These are phyloP conservation scores for Mermis nigrescens DNA, from an alignment of 2,888 invertebrate genomes.

Conservation along the genomic window DNA sequence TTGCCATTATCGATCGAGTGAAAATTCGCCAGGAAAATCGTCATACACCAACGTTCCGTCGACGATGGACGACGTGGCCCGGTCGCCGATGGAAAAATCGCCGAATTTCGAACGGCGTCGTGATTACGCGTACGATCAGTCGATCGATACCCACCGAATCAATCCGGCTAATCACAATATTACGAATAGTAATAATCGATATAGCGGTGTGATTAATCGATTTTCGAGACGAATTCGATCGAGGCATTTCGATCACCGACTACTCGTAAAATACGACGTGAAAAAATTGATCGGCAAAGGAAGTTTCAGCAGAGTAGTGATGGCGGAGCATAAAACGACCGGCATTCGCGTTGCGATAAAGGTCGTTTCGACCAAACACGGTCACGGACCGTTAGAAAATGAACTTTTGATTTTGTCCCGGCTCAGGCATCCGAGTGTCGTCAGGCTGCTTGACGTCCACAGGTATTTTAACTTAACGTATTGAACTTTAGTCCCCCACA, in stretches of 20 bases:
- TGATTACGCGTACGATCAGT: too few relatives aligned
- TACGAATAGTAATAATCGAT: too few relatives aligned
- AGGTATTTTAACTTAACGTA: too few relatives aligned
- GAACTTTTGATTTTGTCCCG: slow-evolving; percentile 38
- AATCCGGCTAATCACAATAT: too few relatives aligned
- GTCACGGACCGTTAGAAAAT: slow-evolving; percentile 37
- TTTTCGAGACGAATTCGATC: background rate
- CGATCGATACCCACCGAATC: too few relatives aligned
- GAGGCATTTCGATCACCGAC: slow-evolving; percentile 32
- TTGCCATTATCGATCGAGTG: too few relatives aligned
- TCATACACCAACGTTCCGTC: too few relatives aligned
- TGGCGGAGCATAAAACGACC: slow-evolving; percentile 35
- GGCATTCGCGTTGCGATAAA: slow-evolving; percentile 38
- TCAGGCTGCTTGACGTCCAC: slow-evolving; percentile 41
- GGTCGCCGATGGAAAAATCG: too few relatives aligned
- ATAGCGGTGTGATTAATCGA: background rate
- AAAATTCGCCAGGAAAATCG: too few relatives aligned
- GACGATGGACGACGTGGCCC: too few relatives aligned
- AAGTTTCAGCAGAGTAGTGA: slow-evolving; percentile 36
- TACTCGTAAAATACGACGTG: slow-evolving; percentile 37
- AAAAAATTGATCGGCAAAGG: slow-evolving; percentile 37
- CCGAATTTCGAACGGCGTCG: too few relatives aligned
- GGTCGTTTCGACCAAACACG: slow-evolving; percentile 35
- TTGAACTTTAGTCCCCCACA: too few relatives aligned
- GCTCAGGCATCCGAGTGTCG: slow-evolving; percentile 38